Percentiles rank a stretch among this genome's conserved stretches.
Conservation (phyloP, 2,113 vertebrate species). For the Pomatorhinus ruficollis region DNA sequence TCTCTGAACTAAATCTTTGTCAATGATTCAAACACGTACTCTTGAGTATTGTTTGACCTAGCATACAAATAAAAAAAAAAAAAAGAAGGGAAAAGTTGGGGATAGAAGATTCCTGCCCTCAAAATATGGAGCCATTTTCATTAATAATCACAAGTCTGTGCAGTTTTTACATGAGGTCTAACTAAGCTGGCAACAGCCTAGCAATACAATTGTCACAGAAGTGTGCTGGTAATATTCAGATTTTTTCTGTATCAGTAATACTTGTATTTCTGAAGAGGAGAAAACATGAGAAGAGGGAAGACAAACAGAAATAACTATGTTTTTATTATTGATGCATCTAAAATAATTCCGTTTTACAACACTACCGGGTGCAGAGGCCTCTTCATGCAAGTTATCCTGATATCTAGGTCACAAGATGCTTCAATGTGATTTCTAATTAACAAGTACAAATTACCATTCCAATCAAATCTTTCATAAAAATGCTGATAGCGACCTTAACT, state of each 20-base stretch:
- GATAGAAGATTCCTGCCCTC: not conserved
- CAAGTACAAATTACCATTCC: not conserved
- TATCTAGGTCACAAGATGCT: conserved; percentile 12
- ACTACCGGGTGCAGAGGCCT: not conserved
- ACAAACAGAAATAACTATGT: not conserved
- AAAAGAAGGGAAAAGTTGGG: not conserved
- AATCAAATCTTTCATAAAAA: conserved; percentile 15
- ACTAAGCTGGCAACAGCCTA: not conserved
- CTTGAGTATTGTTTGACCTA: not conserved
- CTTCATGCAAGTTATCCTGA: not conserved
- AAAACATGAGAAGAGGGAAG: not conserved
- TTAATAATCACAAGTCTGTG: not conserved
- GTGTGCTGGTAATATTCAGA: not conserved
- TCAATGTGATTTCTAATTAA: conserved; percentile 19
- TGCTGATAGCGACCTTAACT: conserved; percentile 31
- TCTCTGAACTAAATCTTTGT: not conserved
- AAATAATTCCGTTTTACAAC: not conserved
- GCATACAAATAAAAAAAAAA: not conserved
- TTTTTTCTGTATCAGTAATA: not conserved
- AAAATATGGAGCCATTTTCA: not conserved
- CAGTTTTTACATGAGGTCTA: not conserved
- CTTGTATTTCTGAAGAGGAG: not conserved
- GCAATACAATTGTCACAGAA: not conserved
- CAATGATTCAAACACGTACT: not conserved
- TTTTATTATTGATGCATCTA: not conserved